Base-by-base conservation (phyloP, 2,113 vertebrate genomes). In the Chloroceryle aenea region DNA sequence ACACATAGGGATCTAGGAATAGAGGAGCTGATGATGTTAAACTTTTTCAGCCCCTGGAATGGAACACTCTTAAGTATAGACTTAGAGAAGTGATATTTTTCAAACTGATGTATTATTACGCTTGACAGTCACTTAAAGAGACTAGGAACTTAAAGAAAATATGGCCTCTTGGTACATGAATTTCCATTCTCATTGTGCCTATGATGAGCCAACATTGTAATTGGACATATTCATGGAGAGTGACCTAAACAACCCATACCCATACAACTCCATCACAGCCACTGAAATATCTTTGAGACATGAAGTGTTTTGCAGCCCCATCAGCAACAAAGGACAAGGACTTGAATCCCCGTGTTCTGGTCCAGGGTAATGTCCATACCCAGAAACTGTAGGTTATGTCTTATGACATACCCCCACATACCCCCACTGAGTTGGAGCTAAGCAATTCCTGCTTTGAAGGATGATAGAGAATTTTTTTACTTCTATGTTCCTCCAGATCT, bases 21-120 rank as follows among this genome's bases (percentile, higher is more conserved):
- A 93, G 87, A 90, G 58, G 71, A 85, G 48, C 40, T 80, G 55
- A n/a, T 63, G 45, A 69, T 75, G 45, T 42, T 85, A 75, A 87
- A 62, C 71, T 71, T 36, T 59, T 84, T 87, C 74, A 92, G 71
- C 42, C 53, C 0, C 38, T 56, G 63, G 27, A 95, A 83, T 45
- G 74, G 87, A 80, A 23, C 48, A 32, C 18, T 66, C 61, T 81
- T 76, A 87, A 87, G 43, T 47, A 80, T 4, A 85, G 45, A 74
- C 19, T 90, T 42, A 89, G 42, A 91, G 34, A 36, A 93, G 20
- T 53, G 73, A 48, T 76, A 79, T 56, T 91, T 92, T 93, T 89
- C 58, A 55, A 77, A 67, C 0, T 86, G 67, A 85, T 23, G 27
- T 50, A 77, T 93, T 89, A 68, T 75, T 89, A 87, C 16, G 23